These are phyloP conservation scores for Heliothis peltigera DNA, from an alignment of 2,888 invertebrate species.

Conservation along the genomic window DNA sequence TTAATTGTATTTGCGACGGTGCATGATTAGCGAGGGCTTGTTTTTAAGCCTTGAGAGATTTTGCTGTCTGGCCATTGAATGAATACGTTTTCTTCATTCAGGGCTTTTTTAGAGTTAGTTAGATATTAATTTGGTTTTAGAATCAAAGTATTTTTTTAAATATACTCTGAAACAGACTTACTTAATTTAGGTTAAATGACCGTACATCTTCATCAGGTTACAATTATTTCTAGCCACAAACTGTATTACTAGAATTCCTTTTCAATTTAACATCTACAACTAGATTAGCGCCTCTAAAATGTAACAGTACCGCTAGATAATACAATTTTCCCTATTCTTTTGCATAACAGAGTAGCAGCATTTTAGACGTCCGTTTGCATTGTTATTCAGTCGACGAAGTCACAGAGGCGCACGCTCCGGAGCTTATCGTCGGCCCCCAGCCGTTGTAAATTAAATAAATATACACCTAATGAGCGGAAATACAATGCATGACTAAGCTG, in stretches of 20 bases:
- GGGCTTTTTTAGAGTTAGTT: background rate
- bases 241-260: conserved; percentile 68
- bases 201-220: background rate
- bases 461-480: conserved; percentile 89
- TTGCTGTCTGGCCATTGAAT: background rate
- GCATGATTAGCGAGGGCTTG: conserved; percentile 70
- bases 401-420: conserved; percentile 84
- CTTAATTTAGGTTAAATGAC: background rate
- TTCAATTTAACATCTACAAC: conserved; percentile 68
- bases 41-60: conserved; percentile 57
- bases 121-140: background rate
- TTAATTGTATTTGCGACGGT: conserved; percentile 74
- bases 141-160: too few species aligned
- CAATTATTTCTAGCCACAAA: conserved; percentile 41
- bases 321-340: conserved; percentile 66
- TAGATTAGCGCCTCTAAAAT: conserved; percentile 68
- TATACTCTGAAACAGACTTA: background rate
- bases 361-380: conserved; percentile 83
- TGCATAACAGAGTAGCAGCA: conserved; percentile 75
- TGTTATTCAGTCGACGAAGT: conserved; percentile 87
- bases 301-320: conserved; percentile 62
- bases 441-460: conserved; percentile 90
- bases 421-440: conserved; percentile 88
- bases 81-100: conserved; percentile 4
- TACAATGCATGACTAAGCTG: conserved; percentile 87